Evolutionary conservation across 2,113 vertebrate genomes (phyloP), one percentile per base, ranked within the genome.

Genomic region (Oncorhynchus gorbuscha): DNA sequence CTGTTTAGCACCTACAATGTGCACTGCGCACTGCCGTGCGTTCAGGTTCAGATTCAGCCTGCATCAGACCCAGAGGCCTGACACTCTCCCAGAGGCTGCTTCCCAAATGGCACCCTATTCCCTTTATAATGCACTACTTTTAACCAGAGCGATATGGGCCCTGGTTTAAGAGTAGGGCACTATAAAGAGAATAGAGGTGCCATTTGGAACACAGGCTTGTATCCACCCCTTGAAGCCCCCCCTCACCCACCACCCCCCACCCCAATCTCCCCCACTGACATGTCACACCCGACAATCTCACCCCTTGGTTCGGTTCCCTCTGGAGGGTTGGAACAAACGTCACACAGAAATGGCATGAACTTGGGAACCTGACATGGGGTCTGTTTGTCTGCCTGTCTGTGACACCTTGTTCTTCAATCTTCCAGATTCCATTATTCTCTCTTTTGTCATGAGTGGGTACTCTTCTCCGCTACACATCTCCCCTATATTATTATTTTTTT

Each of bases 1-100:
- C 95, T 96, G 95, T 95, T 96, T 96, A 95, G 95, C 95, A 95
- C 95, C 95, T 96, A 94, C 95, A 92, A 94, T 94, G 16, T 55
- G 51, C 51, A 55, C 51, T 55, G 51, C 3, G 9, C 39, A 45
- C 39, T 45, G 39, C 9, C 39, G 9, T 45, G 14, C 51, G 16
- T 18, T 55, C 14, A 55, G 51, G 59, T 62, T 62, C 93, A 93
- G 91, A 94, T 93, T 92, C 94, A 93, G 87, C 95, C 94, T 93
- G 95, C 95, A 94, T 95, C 95, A 94, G 94, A 95, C 95, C 26
- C 26, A 28, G 26, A 28, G 26, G 26, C 26, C 95, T 95, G 95
- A 95, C 93, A 92, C 93, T 94, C 94, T 95, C 95, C 28, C 93
- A 92, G 95, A 96, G 95, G 95, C 94, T 16, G 14, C 4, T 5